These are phyloP conservation scores for Melanotaenia nigrans DNA, from an alignment of 2,797 vertebrate genomes.

Conservation along the genomic window DNA sequence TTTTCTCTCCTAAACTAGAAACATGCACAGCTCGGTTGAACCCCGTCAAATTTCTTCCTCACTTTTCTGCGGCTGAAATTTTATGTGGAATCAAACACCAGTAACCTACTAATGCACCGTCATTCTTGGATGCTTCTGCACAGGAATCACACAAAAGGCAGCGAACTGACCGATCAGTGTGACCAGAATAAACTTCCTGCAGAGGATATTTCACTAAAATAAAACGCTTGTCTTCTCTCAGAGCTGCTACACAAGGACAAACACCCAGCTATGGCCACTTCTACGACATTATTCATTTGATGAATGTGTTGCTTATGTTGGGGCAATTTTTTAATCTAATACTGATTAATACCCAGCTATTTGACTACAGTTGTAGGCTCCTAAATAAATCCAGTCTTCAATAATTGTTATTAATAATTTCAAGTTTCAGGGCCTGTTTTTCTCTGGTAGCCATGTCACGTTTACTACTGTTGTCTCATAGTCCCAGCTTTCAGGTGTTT, in stretches of 20 bases:
- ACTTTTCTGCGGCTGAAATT: constrained; percentile 30
- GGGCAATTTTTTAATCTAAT: constrained; percentile 34
- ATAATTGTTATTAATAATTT: constrained; percentile 38
- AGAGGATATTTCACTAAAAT: constrained; percentile 31
- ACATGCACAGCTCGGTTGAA: constrained; percentile 16
- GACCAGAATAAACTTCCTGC: constrained; percentile 18
- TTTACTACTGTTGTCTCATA: constrained; percentile 53
- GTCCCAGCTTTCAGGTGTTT: constrained; percentile 36
- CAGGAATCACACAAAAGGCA: neutral
- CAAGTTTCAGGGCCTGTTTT: constrained; percentile 51
- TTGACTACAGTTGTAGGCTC: constrained; percentile 7
- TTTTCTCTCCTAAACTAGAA: constrained; percentile 25
- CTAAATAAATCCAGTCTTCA: constrained; percentile 26
- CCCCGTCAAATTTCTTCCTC: constrained; percentile 25
- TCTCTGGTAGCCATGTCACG: constrained; percentile 41
- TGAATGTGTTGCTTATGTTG: constrained; percentile 38
- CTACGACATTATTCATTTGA: constrained; percentile 33
- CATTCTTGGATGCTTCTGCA: constrained; percentile 3
- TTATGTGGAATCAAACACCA: constrained; percentile 8
- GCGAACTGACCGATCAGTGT: constrained; percentile 9
- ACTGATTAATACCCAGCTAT: constrained; percentile 37
- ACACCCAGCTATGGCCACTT: constrained; percentile 13
- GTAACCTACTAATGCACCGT: neutral
- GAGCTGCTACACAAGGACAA: neutral
- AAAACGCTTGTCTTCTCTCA: constrained; percentile 2